These are phyloP conservation scores for Liodrosophila aerea DNA, from an alignment of 2,888 invertebrate species.

Conservation along the genomic window DNA sequence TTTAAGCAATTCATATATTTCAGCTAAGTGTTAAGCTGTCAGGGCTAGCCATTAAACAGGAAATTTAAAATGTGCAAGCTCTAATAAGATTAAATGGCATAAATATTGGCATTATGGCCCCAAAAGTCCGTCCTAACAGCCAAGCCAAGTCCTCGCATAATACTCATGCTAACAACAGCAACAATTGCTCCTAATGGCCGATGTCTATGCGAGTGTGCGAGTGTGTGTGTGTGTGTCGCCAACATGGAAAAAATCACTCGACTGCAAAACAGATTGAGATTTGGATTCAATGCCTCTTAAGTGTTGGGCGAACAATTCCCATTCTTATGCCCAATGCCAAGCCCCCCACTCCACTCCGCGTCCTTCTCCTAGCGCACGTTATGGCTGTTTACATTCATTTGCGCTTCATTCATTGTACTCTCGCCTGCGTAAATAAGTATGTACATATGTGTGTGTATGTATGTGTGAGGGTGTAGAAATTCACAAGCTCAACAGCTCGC, in stretches of 20 bases:
- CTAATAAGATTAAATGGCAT: slow-evolving; percentile 36
- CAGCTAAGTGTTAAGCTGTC: slow-evolving; percentile 25
- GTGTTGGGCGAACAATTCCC: slow-evolving; percentile 42
- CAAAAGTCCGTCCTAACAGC: slow-evolving; percentile 33
- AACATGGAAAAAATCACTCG: slow-evolving; percentile 63
- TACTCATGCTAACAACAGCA: slow-evolving; percentile 16
- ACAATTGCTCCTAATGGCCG: slow-evolving; percentile 20
- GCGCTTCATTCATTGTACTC: slow-evolving; percentile 38
- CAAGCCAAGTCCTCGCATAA: slow-evolving; percentile 2
- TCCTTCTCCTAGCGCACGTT: slow-evolving; percentile 2
- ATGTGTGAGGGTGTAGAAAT: slow-evolving; percentile 35
- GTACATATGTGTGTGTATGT: slow-evolving; percentile 18
- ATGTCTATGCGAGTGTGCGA: slow-evolving; percentile 3
- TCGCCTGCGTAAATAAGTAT: slow-evolving; percentile 45
- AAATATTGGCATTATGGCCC: slow-evolving; percentile 35
- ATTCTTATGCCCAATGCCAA: neutral
- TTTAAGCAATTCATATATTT: slow-evolving; percentile 22
- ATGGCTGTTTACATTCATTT: slow-evolving; percentile 47
- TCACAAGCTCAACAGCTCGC: slow-evolving; percentile 13
- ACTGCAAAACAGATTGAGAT: slow-evolving; percentile 69
- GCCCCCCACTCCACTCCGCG: slow-evolving; percentile 6
- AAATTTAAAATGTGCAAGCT: slow-evolving; percentile 36
- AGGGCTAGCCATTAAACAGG: slow-evolving; percentile 9
- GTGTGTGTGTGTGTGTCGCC: slow-evolving; percentile 14
- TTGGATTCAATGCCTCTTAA: slow-evolving; percentile 67